Evolutionary conservation across 2,888 invertebrate species (phyloP).

Genomic region (Hirtodrosophila alboralis): DNA sequence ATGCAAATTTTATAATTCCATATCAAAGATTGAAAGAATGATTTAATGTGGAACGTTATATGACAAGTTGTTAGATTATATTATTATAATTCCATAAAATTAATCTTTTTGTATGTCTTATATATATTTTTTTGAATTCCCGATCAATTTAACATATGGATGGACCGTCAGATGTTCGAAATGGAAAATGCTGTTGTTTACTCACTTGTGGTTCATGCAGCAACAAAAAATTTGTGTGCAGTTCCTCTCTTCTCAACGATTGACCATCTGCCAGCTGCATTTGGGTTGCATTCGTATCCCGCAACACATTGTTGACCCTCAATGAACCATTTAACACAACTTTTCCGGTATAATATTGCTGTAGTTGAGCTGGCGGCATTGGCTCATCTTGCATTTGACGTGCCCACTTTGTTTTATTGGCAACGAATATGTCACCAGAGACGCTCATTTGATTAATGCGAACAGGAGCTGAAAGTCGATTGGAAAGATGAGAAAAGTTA

Average conservation of each 20-base stretch:
- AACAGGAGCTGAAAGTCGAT: conserved; percentile 71
- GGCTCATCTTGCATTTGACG: conserved; percentile 22
- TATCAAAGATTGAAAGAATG: too few species aligned
- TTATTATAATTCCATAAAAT: too few species aligned
- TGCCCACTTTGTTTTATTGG: conserved; percentile 36
- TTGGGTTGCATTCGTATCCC: conserved; percentile 39
- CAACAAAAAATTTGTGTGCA: conserved; percentile 66
- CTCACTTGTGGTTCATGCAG: conserved; percentile 69
- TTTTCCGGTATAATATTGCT: conserved; percentile 78
- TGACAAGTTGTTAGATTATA: background rate
- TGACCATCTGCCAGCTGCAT: conserved; percentile 36
- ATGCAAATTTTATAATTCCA: too few species aligned
- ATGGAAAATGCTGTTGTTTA: too few species aligned
- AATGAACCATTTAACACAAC: conserved; percentile 76
- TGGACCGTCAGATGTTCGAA: too few species aligned
- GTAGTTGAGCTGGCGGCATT: conserved; percentile 36
- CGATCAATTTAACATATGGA: too few species aligned
- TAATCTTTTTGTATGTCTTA: too few species aligned
- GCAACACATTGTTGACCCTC: conserved; percentile 63
- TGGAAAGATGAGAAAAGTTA: too few species aligned
- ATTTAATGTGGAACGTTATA: too few species aligned
- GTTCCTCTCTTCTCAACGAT: conserved; percentile 39
- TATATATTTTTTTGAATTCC: too few species aligned
- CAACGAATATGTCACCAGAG: conserved; percentile 62
- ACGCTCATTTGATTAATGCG: conserved; percentile 72